Base-by-base conservation (phyloP, 2,113 vertebrate species). In the Strigops habroptila region DNA sequence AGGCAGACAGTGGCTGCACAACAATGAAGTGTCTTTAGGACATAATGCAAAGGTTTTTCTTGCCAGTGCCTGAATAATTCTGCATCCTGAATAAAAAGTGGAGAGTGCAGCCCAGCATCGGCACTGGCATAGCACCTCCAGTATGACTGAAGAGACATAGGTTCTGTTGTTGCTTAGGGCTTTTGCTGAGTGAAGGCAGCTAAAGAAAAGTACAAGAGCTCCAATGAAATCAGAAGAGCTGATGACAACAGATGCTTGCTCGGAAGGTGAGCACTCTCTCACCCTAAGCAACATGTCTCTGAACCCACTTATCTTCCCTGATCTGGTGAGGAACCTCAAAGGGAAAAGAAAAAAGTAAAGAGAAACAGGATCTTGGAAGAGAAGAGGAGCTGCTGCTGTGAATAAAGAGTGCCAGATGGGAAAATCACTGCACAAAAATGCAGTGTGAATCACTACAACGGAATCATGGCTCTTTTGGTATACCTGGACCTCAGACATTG, bases 281-380 rank as follows among this genome's bases (percentile, higher is more conserved):
- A 65, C 14, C 25, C 52, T 51, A 6, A 25, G 35, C 67, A 85
- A 68, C 35, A n/a, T 14, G 27, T 44, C 62, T 82, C 65, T 1
- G 0, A 41, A 71, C 53, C 62, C 55, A 48, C 31, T 91, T 82
- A 49, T 44, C 79, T 83, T 53, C 68, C 53, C 44, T 44, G 43
- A 88, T 57, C 44, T 37, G 31, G 70, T 69, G n/a, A 90, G 71
- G 52, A 88, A 67, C 41, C 79, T 74, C 68, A 91, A 93, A 91
- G 85, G 41, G 62, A 90, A 84, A 85, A 82, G 84, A 89, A 78
- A 55, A 84, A 94, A 96, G 81, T 24, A 67, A 91, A 89, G 92
- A 76, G 90, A 90, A 95, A 69, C 39, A 94, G 69, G 68, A 67
- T 63, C 86, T 75, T 91, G 83, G 88, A 96, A 86, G 68, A 86